Percentiles rank a stretch among this genome's conserved stretches.
These are phyloP conservation scores for Dilophus febrilis DNA, from an alignment of 2,888 invertebrate species.

Conservation along the genomic window DNA sequence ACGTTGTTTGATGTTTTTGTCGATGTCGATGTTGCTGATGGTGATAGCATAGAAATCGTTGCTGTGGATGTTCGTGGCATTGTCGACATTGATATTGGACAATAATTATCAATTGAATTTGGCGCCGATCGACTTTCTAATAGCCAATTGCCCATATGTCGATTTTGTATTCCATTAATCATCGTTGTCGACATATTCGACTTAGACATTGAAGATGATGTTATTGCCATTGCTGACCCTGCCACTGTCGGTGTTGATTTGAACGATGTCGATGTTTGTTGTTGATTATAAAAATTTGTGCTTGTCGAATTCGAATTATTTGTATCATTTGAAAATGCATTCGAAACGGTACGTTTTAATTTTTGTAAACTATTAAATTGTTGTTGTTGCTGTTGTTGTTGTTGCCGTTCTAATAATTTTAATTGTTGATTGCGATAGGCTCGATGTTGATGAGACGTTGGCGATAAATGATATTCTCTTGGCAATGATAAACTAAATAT, in stretches of 20 bases:
- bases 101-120: slow-evolving; percentile 43
- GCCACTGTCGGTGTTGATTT: no score
- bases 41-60: slow-evolving; percentile 11
- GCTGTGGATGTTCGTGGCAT: not conserved
- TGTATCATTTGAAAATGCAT: slow-evolving; percentile 31
- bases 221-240: no score
- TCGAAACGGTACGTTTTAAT: slow-evolving; percentile 50
- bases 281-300: slow-evolving; percentile 7
- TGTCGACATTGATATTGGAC: not conserved
- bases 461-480: slow-evolving; percentile 37
- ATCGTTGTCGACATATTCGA: no score
- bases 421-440: slow-evolving; percentile 15
- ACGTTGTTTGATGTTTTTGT: slow-evolving; percentile 20
- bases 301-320: slow-evolving; percentile 26
- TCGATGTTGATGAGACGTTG: slow-evolving; percentile 5
- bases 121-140: slow-evolving; percentile 65
- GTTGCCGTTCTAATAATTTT: no score
- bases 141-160: slow-evolving; percentile 55
- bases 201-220: no score
- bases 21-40: slow-evolving; percentile 13
- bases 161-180: no score
- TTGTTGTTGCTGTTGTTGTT: not conserved
- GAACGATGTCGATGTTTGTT: no score
- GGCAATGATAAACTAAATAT: slow-evolving; percentile 63
- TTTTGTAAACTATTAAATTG: slow-evolving; percentile 52